Evolutionary conservation across 2,797 vertebrate genomes (phyloP).

Genomic region (Chromobotia macracanthus): DNA sequence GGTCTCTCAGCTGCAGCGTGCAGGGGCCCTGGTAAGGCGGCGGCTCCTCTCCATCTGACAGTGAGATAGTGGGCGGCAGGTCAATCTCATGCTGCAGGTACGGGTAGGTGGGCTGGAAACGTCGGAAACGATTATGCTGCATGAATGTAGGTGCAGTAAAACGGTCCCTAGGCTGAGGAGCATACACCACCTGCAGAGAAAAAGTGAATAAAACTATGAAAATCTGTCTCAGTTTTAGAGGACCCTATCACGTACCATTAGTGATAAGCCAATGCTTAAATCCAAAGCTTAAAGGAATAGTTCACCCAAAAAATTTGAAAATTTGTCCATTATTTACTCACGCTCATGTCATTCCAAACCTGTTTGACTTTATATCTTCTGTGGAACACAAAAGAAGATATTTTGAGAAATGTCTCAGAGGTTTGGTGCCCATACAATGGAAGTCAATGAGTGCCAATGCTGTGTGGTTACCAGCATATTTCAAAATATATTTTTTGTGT

Average conservation of each 20-base stretch:
- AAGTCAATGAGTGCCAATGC: too few relatives aligned
- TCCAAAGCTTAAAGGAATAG: background rate
- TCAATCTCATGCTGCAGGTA: conserved; percentile 88
- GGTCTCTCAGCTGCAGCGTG: conserved; percentile 85
- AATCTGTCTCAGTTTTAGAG: too few relatives aligned
- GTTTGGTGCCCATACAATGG: too few relatives aligned
- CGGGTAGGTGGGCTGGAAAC: conserved; percentile 89
- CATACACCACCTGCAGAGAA: conserved; percentile 79
- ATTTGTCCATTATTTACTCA: too few relatives aligned
- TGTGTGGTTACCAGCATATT: too few relatives aligned
- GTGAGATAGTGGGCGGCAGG: conserved; percentile 88
- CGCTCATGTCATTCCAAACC: too few relatives aligned
- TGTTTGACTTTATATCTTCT: too few relatives aligned
- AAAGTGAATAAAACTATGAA: background rate
- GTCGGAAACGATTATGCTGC: conserved; percentile 85
- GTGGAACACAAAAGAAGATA: too few relatives aligned
- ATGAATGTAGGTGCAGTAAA: conserved; percentile 80
- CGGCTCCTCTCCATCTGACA: conserved; percentile 87
- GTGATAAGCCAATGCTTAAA: background rate
- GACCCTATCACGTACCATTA: background rate
- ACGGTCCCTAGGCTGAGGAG: conserved; percentile 79
- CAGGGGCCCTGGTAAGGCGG: conserved; percentile 89
- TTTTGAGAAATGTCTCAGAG: too few relatives aligned
- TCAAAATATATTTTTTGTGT: too few relatives aligned
- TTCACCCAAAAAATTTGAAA: too few relatives aligned